Evolutionary conservation across 1,140 invertebrate genomes (phyloP).

Genomic region (Heliconius hermathena): DNA sequence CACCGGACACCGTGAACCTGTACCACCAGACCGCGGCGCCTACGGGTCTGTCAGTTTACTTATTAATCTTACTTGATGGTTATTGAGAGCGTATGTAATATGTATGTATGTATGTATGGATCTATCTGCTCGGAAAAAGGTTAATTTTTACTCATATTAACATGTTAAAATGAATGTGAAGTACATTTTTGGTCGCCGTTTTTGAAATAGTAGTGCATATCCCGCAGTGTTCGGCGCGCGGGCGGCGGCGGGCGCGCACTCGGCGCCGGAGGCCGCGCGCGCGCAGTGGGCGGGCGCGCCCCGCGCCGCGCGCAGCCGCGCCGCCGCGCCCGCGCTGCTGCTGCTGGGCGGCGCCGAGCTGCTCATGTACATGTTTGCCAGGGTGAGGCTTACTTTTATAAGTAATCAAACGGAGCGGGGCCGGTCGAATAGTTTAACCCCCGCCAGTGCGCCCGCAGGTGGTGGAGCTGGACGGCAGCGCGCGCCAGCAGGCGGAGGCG

Average conservation of each 20-base stretch:
- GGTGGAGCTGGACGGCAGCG: conserved; percentile 82
- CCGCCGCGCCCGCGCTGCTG: conserved; percentile 81
- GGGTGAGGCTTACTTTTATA: conserved; percentile 72
- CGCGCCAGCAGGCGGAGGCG: conserved; percentile 83
- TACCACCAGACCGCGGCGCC: conserved; percentile 83
- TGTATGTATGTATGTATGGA: no score
- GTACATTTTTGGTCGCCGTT: no score
- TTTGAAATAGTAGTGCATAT: no score
- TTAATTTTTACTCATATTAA: no score
- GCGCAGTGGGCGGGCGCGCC: conserved; percentile 66
- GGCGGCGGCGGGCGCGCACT: conserved; percentile 27
- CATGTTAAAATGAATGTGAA: no score
- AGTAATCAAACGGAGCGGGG: no score
- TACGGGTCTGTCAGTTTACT: conserved; percentile 64
- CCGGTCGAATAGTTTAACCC: no score
- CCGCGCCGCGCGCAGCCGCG: conserved; percentile 74
- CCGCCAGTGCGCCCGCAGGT: conserved; percentile 60
- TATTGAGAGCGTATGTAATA: no score
- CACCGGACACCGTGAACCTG: conserved; percentile 81
- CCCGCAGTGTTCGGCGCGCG: conserved; percentile 54
- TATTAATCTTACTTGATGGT: not conserved
- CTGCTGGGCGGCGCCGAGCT: conserved; percentile 83
- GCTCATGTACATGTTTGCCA: conserved; percentile 84
- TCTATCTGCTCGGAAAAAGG: no score
- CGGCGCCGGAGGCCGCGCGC: conserved; percentile 63